phyloP scores from a whole-genome alignment of 2,797 vertebrate species.

The Limosa lapponica region DNA sequence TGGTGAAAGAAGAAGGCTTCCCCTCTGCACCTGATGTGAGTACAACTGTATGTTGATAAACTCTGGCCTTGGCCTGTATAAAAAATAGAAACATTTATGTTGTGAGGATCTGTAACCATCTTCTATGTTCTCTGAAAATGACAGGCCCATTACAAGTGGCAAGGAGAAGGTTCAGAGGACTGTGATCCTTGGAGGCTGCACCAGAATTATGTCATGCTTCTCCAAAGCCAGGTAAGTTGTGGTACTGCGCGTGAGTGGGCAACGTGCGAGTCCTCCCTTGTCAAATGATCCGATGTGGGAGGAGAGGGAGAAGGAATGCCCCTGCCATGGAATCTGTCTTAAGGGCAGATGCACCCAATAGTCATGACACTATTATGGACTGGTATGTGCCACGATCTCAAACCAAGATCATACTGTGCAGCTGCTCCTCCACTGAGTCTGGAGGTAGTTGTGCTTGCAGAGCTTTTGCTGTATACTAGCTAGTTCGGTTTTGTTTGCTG shows the following conservation, averaged over 20 bases:
- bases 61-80: neutral
- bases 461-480: neutral
- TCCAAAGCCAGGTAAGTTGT: neutral
- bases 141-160: neutral
- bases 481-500: neutral
- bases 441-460: neutral
- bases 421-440: neutral
- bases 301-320: neutral
- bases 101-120: neutral
- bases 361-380: rapidly evolving
- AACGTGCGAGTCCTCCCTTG: neutral
- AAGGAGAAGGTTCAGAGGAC: neutral
- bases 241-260: rapidly evolving
- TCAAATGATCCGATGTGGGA: neutral
- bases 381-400: neutral
- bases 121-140: neutral
- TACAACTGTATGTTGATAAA: neutral
- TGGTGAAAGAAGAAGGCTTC: neutral
- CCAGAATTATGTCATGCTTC: neutral
- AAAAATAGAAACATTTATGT: neutral
- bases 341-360: neutral
- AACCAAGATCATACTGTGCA: neutral
- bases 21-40: neutral
- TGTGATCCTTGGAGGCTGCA: neutral
- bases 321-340: neutral